phyloP scores from a whole-genome alignment of 2,888 invertebrate species.

The Glyphotaelius pellucidus region DNA sequence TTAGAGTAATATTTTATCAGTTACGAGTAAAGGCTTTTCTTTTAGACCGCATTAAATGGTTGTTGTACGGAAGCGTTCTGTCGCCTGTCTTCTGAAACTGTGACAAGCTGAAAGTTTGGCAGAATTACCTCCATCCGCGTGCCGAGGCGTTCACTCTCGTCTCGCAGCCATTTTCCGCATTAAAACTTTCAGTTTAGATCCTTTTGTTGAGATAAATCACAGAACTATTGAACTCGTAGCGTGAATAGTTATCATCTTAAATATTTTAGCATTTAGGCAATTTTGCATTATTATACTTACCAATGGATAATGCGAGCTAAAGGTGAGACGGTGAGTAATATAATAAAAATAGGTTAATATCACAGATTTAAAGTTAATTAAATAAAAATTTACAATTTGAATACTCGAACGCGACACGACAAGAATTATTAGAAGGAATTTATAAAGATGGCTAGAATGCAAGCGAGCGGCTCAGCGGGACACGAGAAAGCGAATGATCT shows the following conservation, averaged over 20 bases:
- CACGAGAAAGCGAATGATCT: too few relatives aligned
- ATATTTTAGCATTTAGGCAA: too few relatives aligned
- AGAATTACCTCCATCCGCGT: neutral
- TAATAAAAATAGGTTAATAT: too few relatives aligned
- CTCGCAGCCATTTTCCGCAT: neutral
- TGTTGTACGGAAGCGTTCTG: neutral
- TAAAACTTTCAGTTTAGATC: neutral
- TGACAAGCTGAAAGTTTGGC: neutral
- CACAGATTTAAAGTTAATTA: too few relatives aligned
- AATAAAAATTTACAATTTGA: too few relatives aligned
- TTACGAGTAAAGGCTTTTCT: neutral
- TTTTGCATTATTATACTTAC: too few relatives aligned
- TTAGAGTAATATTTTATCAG: neutral
- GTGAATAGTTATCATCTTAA: neutral
- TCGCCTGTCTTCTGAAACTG: neutral
- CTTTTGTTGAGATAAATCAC: neutral
- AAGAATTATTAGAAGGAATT: too few relatives aligned
- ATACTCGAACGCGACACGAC: too few relatives aligned
- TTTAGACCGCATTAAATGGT: neutral
- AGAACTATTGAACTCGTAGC: neutral
- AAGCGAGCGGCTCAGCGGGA: too few relatives aligned
- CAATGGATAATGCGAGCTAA: too few relatives aligned
- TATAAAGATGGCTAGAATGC: too few relatives aligned
- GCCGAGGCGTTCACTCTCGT: neutral
- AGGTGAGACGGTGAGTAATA: too few relatives aligned